Percentiles rank a stretch among this genome's conserved stretches.
Conservation (phyloP, 1,140 invertebrate genomes). For the Pseudoatta argentina region DNA sequence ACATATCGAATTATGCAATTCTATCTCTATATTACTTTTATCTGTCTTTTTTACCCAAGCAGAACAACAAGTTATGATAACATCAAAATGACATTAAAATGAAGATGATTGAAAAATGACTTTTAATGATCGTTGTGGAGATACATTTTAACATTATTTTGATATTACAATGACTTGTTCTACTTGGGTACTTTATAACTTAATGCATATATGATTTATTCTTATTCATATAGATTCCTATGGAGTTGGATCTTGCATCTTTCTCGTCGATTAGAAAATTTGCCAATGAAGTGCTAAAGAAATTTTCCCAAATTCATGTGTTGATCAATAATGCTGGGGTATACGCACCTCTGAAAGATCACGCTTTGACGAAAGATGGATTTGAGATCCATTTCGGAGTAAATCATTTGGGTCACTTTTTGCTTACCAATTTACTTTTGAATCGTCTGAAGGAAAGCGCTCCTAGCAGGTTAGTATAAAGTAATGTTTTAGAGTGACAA, state of each 20-base stretch:
- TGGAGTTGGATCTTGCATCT: slow-evolving; percentile 91
- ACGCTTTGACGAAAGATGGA: slow-evolving; percentile 91
- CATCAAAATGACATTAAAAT: too few species aligned
- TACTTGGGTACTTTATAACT: background rate
- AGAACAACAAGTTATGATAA: too few species aligned
- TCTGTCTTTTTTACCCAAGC: background rate
- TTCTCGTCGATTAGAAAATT: slow-evolving; percentile 91
- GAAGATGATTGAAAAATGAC: too few species aligned
- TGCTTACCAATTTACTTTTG: slow-evolving; percentile 93
- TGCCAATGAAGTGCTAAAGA: slow-evolving; percentile 88
- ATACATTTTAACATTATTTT: too few species aligned
- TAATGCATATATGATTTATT: background rate
- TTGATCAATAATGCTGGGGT: slow-evolving; percentile 93
- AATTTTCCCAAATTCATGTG: slow-evolving; percentile 89
- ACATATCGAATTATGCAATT: background rate
- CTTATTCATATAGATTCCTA: slow-evolving; percentile 87
- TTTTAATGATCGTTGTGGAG: too few species aligned
- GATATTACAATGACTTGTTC: too few species aligned
- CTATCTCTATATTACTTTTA: background rate
- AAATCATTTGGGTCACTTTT: slow-evolving; percentile 94
- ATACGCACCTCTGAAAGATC: slow-evolving; percentile 86
- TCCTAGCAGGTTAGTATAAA: slow-evolving; percentile 87
- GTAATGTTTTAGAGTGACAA: slow-evolving; percentile 11
- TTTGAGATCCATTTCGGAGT: slow-evolving; percentile 94
- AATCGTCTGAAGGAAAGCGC: slow-evolving; percentile 89